Conservation (phyloP, 2,797 vertebrate genomes). For the Melanotaenia trifasciata region DNA sequence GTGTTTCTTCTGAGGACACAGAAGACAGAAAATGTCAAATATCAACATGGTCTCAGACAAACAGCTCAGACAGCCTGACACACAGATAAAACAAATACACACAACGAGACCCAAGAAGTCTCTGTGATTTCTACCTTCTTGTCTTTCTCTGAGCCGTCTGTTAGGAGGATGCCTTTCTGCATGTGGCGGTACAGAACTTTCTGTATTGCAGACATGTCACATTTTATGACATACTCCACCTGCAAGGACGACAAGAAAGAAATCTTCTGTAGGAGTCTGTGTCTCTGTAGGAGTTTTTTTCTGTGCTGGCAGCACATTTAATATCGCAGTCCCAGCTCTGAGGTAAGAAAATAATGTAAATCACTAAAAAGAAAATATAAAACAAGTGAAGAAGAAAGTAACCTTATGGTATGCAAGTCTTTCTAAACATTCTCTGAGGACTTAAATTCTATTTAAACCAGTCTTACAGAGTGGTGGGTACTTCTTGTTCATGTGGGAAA, state of each 20-base stretch:
- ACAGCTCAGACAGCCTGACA: background rate
- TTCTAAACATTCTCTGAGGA: background rate
- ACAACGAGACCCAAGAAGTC: background rate
- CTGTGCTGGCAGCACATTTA: background rate
- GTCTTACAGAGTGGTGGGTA: too few species aligned
- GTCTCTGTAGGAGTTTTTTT: background rate
- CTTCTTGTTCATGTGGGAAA: background rate
- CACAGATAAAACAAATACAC: background rate
- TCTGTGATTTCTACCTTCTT: slow-evolving; percentile 88
- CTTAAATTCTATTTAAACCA: background rate
- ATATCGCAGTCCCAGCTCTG: background rate
- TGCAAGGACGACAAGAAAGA: slow-evolving; percentile 55
- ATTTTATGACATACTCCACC: slow-evolving; percentile 99
- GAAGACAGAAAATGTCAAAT: too few species aligned
- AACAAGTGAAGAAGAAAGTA: background rate
- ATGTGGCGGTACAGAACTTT: slow-evolving; percentile 98
- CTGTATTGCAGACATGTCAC: slow-evolving; percentile 98
- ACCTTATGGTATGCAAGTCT: too few species aligned
- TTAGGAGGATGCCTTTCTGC: slow-evolving; percentile 98
- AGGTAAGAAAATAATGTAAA: background rate
- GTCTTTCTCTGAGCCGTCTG: slow-evolving; percentile 97
- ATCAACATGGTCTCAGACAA: background rate
- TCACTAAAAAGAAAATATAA: background rate
- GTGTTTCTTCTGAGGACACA: too few species aligned
- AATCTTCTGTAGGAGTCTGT: background rate